These are phyloP conservation scores for Coranthus polyacanthus DNA, from an alignment of 2,797 vertebrate genomes.

Conservation along the genomic window DNA sequence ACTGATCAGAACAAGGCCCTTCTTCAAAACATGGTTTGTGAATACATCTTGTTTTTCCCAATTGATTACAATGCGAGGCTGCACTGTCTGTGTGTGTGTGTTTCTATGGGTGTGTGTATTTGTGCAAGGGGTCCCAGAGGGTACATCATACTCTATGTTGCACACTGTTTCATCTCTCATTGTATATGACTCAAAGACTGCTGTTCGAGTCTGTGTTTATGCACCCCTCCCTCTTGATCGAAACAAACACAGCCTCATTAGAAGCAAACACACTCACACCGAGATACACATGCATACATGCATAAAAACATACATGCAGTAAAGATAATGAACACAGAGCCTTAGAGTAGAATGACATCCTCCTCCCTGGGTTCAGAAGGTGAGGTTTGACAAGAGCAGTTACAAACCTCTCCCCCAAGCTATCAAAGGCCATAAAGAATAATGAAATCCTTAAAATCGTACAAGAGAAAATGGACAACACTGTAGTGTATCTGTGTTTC, in stretches of 20 bases:
- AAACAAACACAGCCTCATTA: slow-evolving; percentile 87
- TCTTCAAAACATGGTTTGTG: slow-evolving; percentile 59
- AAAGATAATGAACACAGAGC: slow-evolving; percentile 25
- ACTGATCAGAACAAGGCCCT: slow-evolving; percentile 57
- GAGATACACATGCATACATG: slow-evolving; percentile 26
- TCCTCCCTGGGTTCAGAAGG: slow-evolving; percentile 38
- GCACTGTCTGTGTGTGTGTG: slow-evolving; percentile 52
- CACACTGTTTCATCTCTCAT: slow-evolving; percentile 76
- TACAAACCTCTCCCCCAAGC: slow-evolving; percentile 4
- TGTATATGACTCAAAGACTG: slow-evolving; percentile 79
- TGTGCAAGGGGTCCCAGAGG: slow-evolving; percentile 73
- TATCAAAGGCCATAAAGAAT: slow-evolving; percentile 20
- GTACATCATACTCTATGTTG: slow-evolving; percentile 67
- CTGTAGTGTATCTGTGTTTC: not conserved
- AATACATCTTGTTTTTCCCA: slow-evolving; percentile 39
- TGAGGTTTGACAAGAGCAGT: slow-evolving; percentile 30
- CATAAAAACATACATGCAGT: slow-evolving; percentile 27
- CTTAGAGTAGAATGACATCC: slow-evolving; percentile 10
- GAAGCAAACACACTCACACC: slow-evolving; percentile 47
- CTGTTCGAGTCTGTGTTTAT: slow-evolving; percentile 70
- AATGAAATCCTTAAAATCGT: slow-evolving; percentile 12
- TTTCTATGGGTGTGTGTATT: slow-evolving; percentile 48
- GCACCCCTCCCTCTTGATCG: slow-evolving; percentile 62
- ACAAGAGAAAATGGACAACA: slow-evolving; percentile 9
- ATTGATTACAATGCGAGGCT: slow-evolving; percentile 41